Base-by-base conservation (phyloP, 2,888 invertebrate species). In the Pogonocherus hispidulus region DNA sequence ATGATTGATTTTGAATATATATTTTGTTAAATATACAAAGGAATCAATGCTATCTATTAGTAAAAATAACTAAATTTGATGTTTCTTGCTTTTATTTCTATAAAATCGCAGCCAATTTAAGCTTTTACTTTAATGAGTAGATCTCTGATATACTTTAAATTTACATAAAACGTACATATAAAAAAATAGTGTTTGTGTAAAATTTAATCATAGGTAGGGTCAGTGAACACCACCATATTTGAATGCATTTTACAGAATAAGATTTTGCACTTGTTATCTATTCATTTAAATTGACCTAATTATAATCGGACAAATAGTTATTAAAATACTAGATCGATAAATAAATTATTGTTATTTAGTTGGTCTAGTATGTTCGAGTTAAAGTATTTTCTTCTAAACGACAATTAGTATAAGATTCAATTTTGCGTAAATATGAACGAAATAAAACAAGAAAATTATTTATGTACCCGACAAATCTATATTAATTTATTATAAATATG, bases 401-500 rank as follows among this genome's bases (percentile, higher is more conserved):
- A 75, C 74, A 74, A 74, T 73, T 73, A 74, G 67, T 70, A 83
- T 83, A 82, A 81, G 80, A 76, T 75, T 74, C 77, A 83, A 80
- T 81, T 83, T 84, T 82, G 83, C 84, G 82, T 82, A 82, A 82
- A 81, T 78, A 74, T 72, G 72, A 72, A 70, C 73, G 67, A 81
- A 83, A 81, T 82, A 81, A 83, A 83, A 81, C 80, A 80, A 82
- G 79, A 80, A 75, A 73, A 74, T 77, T 76, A 80, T 81, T 82
- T 80, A 79, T 81, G 76, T 76, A 71, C 70, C 69, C 69, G 66
- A 76, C 76, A 73, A 78, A 77, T 78, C 72, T 80, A 78, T 80
- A 82, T 83, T 81, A 84, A 83, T 83, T 74, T 79, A 83, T 84
- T 82, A 83, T 84, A 84, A 84, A 84, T 84, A 83, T 84, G 78